A percentile compares a stretch with the other conserved stretches of the same genome.
Evolutionary conservation across 2,888 invertebrate genomes (phyloP).

Genomic region (Drosophila atroscutellata): DNA sequence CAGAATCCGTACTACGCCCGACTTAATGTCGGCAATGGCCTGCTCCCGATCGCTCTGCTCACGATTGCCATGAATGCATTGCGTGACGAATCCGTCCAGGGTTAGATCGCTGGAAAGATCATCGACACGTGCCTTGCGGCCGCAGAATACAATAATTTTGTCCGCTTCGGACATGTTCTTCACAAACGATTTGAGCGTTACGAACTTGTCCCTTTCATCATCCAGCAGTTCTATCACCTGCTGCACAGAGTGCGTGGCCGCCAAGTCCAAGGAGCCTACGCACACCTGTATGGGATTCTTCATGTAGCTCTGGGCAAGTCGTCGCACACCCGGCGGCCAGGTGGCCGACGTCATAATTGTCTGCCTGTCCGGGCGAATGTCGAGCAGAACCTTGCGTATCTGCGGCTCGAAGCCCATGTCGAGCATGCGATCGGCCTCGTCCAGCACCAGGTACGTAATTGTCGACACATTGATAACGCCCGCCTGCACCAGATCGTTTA

Average conservation of each 20-base stretch:
- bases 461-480: slow-evolving; percentile 90
- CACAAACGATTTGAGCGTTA: slow-evolving; percentile 89
- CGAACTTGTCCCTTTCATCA: slow-evolving; percentile 88
- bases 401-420: slow-evolving; percentile 95
- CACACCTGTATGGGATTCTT: slow-evolving; percentile 95
- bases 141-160: slow-evolving; percentile 96
- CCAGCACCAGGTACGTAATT: slow-evolving; percentile 95
- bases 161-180: slow-evolving; percentile 89
- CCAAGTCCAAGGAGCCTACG: slow-evolving; percentile 94
- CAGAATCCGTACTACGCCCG: slow-evolving; percentile 91
- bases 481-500: slow-evolving; percentile 94
- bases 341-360: slow-evolving; percentile 99
- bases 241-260: slow-evolving; percentile 94
- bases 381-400: slow-evolving; percentile 92
- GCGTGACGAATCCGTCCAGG: slow-evolving; percentile 89
- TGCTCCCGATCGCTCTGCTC: slow-evolving; percentile 92
- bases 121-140: slow-evolving; percentile 93
- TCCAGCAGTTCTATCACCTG: slow-evolving; percentile 92
- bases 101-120: slow-evolving; percentile 92
- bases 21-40: slow-evolving; percentile 93
- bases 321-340: slow-evolving; percentile 95
- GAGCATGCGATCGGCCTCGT: slow-evolving; percentile 96
- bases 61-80: slow-evolving; percentile 95
- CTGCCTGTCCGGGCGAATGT: slow-evolving; percentile 94
- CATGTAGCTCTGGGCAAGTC: slow-evolving; percentile 94